Percentiles rank a stretch among this genome's conserved stretches.
Evolutionary conservation across 23 tunicate species (phyloP).

Genomic region (Ascidia mentula): DNA sequence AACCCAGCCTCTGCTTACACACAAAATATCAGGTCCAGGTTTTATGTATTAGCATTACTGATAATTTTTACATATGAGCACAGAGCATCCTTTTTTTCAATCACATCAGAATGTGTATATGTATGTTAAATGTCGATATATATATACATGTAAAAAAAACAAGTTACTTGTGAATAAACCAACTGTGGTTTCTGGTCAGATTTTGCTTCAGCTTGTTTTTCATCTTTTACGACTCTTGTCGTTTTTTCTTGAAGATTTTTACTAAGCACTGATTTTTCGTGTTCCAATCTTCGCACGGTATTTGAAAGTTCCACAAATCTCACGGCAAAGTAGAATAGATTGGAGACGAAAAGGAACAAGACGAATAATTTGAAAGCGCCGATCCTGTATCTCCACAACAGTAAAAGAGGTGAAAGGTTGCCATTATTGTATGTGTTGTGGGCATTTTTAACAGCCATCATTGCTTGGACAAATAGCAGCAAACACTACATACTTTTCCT

Average conservation of each 20-base stretch:
- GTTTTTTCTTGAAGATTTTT: conserved; percentile 15
- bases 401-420: not conserved
- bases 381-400: conserved; percentile 43
- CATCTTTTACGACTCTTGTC: conserved; percentile 7
- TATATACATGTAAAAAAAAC: not conserved
- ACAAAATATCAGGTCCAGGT: too few relatives aligned
- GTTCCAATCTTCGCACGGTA: conserved; percentile 65
- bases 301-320: conserved; percentile 63
- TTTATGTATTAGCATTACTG: too few relatives aligned
- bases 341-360: conserved; percentile 35
- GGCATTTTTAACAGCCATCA: conserved; percentile 25
- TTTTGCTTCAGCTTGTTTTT: conserved; percentile 22
- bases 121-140: not conserved
- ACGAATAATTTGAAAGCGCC: conserved; percentile 40
- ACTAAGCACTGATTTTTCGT: conserved; percentile 16
- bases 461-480: not conserved
- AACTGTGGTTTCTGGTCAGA: conserved; percentile 20
- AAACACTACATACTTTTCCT: not conserved
- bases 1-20: too few relatives aligned
- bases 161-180: conserved; percentile 23
- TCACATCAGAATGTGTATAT: not conserved
- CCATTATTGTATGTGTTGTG: not conserved
- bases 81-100: too few relatives aligned
- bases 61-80: too few relatives aligned
- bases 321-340: conserved; percentile 63